phyloP scores from a whole-genome alignment of 53 echinoderm and acorn worm species.

The Temnopleurus reevesii region DNA sequence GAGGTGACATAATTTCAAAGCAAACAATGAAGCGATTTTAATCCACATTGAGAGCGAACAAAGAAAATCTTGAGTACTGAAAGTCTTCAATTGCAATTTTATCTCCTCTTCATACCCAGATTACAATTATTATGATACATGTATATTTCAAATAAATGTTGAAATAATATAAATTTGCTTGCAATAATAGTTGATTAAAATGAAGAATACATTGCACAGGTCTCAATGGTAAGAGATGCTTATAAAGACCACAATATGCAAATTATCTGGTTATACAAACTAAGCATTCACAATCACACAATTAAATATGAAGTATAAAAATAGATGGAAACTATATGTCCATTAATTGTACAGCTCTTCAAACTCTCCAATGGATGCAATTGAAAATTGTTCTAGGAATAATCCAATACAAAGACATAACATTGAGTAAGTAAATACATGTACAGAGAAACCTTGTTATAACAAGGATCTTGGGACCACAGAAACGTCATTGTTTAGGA shows the following conservation, averaged over 20 bases:
- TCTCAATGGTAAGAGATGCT: background rate
- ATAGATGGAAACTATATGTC: background rate
- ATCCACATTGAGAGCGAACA: background rate
- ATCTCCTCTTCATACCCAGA: no score
- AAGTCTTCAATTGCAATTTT: no score
- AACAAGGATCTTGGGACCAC: no score
- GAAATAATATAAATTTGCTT: background rate
- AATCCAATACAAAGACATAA: no score
- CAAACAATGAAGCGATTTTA: slow-evolving; percentile 4
- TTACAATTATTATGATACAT: no score
- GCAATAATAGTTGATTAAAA: background rate
- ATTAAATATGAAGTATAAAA: slow-evolving; percentile 21
- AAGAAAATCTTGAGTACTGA: background rate
- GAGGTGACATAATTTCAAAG: background rate
- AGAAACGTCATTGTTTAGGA: no score
- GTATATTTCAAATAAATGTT: no score
- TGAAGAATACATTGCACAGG: background rate
- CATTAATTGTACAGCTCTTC: background rate
- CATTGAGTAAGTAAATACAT: no score
- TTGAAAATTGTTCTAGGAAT: no score
- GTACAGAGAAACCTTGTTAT: no score
- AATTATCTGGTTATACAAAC: background rate
- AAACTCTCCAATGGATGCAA: no score
- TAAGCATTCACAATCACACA: background rate
- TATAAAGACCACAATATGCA: background rate